Evolutionary conservation across 37 sponge, comb jelly and placozoan species (phyloP).

Genomic region (Halichondria panicea): DNA sequence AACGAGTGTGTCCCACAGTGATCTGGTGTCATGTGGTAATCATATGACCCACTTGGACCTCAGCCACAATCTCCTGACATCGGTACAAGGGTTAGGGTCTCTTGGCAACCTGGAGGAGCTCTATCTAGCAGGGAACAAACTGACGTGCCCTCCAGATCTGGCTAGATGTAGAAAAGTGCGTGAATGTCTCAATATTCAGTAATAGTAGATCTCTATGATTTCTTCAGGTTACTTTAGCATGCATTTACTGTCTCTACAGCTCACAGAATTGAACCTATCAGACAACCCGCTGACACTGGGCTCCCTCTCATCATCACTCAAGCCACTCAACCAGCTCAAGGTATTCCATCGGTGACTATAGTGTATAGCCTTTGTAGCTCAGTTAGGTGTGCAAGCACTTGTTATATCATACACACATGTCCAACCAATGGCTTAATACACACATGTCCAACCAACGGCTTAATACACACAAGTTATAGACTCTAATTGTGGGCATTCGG

Average conservation of each 20-base stretch:
- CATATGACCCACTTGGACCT: constrained; percentile 34
- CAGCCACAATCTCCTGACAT: constrained; percentile 19
- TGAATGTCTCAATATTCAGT: too few relatives aligned
- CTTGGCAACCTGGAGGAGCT: constrained; percentile 24
- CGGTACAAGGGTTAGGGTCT: constrained; percentile 2
- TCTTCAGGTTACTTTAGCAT: neutral
- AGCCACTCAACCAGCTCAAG: neutral
- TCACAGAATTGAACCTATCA: constrained; percentile 19
- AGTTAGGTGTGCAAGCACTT: too few relatives aligned
- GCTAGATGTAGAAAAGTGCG: constrained; percentile 11
- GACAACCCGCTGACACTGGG: neutral
- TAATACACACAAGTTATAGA: too few relatives aligned
- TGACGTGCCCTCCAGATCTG: constrained; percentile 2
- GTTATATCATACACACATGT: too few relatives aligned
- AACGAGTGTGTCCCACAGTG: neutral
- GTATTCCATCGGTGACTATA: too few relatives aligned
- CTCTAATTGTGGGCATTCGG: neutral
- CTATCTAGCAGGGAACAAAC: constrained; percentile 19
- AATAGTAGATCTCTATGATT: neutral
- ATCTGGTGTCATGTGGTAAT: neutral
- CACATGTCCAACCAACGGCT: too few relatives aligned
- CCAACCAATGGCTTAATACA: too few relatives aligned
- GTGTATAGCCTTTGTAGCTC: too few relatives aligned
- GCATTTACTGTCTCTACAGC: neutral
- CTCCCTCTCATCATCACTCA: constrained; percentile 3